phyloP scores from a whole-genome alignment of 2,113 vertebrate genomes.

The Psittacus erithacus region DNA sequence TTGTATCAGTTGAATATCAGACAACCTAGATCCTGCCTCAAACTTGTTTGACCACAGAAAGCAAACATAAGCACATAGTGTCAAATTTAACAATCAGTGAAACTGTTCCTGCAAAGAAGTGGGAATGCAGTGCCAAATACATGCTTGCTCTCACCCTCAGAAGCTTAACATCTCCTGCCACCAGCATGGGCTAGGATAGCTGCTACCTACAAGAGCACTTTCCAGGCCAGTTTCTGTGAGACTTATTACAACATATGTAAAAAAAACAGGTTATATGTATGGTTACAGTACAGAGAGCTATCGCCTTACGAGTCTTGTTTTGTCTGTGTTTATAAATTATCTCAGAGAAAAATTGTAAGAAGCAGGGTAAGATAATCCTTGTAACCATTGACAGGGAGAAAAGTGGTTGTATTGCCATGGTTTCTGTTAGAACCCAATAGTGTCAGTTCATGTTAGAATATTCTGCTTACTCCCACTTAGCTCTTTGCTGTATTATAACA shows the following conservation, averaged over 20 bases:
- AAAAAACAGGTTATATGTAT: background rate
- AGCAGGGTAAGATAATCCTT: background rate
- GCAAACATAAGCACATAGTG: background rate
- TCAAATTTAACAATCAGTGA: background rate
- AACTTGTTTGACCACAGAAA: background rate
- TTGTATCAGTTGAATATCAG: background rate
- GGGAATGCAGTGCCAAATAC: background rate
- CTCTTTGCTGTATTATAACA: background rate
- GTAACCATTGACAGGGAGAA: background rate
- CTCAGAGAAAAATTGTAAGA: background rate
- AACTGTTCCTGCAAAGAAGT: background rate
- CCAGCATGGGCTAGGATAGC: rapidly evolving
- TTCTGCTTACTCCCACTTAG: background rate
- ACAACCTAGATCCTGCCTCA: background rate
- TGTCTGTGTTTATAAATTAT: background rate
- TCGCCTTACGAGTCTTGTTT: background rate
- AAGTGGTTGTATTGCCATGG: background rate
- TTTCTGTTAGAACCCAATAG: background rate
- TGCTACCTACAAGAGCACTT: background rate
- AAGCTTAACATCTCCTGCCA: rapidly evolving
- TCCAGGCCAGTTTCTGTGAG: background rate
- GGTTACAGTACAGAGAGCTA: background rate
- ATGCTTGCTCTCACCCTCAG: rapidly evolving
- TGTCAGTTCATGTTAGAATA: background rate
- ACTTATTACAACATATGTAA: background rate